Evolutionary conservation across 2,797 vertebrate species (phyloP).

Genomic region (Arctocebus calabarensis): DNA sequence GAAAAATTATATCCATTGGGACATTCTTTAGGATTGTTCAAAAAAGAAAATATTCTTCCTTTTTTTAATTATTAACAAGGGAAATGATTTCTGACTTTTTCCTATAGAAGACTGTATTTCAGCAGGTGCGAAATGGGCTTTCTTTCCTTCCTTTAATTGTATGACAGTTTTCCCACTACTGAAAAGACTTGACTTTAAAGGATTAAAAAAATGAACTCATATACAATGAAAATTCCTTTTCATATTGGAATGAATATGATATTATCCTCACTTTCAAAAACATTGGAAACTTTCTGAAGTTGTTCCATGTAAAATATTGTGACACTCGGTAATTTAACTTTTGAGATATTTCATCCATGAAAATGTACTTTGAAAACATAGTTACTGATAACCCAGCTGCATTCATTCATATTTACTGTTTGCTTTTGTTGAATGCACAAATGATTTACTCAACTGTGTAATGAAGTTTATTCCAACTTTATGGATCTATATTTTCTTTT

Average conservation of each 20-base stretch:
- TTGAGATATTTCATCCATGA: slow-evolving; percentile 79
- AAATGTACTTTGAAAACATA: slow-evolving; percentile 63
- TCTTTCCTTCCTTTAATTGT: slow-evolving; percentile 64
- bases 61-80: slow-evolving; percentile 40
- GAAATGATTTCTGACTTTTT: slow-evolving; percentile 59
- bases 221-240: slow-evolving; percentile 75
- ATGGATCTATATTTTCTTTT: slow-evolving; percentile 20
- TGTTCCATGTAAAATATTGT: slow-evolving; percentile 76
- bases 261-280: slow-evolving; percentile 75
- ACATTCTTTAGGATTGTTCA: slow-evolving; percentile 27
- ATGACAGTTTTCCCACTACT: slow-evolving; percentile 28
- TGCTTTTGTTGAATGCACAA: slow-evolving; percentile 75
- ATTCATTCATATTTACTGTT: slow-evolving; percentile 78
- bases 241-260: slow-evolving; percentile 70
- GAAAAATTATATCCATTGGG: slow-evolving; percentile 10
- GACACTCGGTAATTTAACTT: slow-evolving; percentile 79
- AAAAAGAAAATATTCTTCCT: slow-evolving; percentile 46
- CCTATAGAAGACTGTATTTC: slow-evolving; percentile 56
- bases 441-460: slow-evolving; percentile 62
- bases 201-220: slow-evolving; percentile 61
- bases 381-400: slow-evolving; percentile 68
- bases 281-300: slow-evolving; percentile 62
- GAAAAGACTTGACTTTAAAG: slow-evolving; percentile 55
- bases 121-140: slow-evolving; percentile 39
- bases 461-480: slow-evolving; percentile 67